phyloP scores from a whole-genome alignment of 1,140 invertebrate species.

The Listronotus bonariensis region DNA sequence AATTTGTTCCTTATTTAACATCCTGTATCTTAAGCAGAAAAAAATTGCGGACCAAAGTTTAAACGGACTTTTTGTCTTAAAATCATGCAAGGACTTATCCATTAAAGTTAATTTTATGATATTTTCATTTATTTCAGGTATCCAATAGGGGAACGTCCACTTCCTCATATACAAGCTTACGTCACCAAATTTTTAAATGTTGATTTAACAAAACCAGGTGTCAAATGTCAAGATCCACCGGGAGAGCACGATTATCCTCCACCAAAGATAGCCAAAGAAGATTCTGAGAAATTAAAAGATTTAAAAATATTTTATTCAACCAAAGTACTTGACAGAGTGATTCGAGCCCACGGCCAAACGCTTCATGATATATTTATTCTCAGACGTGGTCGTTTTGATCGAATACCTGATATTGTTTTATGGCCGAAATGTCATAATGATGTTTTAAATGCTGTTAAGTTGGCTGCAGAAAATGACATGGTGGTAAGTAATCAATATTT shows the following conservation, averaged over 20 bases:
- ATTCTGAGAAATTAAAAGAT: slow-evolving; percentile 66
- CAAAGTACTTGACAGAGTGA: slow-evolving; percentile 77
- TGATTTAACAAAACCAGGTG: slow-evolving; percentile 57
- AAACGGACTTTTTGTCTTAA: no score
- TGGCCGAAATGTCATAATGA: slow-evolving; percentile 89
- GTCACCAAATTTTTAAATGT: slow-evolving; percentile 74
- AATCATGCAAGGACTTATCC: no score
- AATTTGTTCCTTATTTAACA: no score
- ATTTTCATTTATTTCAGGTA: slow-evolving; percentile 67
- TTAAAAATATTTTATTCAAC: slow-evolving; percentile 73
- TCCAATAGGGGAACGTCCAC: slow-evolving; percentile 73
- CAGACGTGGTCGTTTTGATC: slow-evolving; percentile 67
- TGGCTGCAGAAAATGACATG: slow-evolving; percentile 77
- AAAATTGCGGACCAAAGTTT: no score
- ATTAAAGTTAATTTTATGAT: no score
- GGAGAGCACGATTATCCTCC: slow-evolving; percentile 61
- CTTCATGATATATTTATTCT: slow-evolving; percentile 86
- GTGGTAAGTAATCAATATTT: slow-evolving; percentile 55
- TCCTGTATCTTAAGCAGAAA: no score
- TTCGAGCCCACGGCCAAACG: slow-evolving; percentile 94
- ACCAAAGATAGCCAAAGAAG: slow-evolving; percentile 59
- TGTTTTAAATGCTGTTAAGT: slow-evolving; percentile 78
- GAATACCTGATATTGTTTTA: slow-evolving; percentile 92
- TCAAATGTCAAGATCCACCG: slow-evolving; percentile 59
- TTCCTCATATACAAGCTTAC: slow-evolving; percentile 85